Evolutionary conservation across 2,113 vertebrate species (phyloP).

Genomic region (Mesembrinibis cayennensis): DNA sequence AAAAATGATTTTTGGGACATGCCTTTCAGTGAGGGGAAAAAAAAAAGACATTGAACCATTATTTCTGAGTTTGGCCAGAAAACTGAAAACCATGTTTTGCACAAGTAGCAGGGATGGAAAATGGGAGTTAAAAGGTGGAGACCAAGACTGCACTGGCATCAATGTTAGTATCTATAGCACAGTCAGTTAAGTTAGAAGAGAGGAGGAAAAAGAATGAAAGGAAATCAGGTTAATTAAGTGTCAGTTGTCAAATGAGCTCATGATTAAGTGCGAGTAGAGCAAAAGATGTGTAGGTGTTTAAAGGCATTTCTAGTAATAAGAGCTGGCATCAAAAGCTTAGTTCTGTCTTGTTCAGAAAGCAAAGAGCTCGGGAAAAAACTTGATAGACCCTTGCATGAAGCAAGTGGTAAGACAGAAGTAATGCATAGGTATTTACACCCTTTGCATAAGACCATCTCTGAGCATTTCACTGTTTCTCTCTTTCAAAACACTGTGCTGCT

Average conservation of each 20-base stretch:
- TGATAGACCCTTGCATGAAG: neutral
- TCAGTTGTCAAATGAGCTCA: neutral
- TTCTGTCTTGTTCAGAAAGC: neutral
- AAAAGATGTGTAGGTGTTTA: neutral
- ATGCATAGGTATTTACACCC: neutral
- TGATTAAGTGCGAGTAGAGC: neutral
- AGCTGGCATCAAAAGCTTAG: neutral
- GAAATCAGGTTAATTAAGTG: neutral
- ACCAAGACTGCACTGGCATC: neutral
- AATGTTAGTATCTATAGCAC: neutral
- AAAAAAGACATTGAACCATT: neutral
- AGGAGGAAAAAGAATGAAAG: neutral
- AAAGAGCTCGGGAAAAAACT: neutral
- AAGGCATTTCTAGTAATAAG: neutral
- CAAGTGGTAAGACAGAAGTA: neutral
- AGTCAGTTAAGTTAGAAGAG: neutral
- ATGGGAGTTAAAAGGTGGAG: neutral
- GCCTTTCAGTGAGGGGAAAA: neutral
- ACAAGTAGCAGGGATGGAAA: neutral
- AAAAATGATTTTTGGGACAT: neutral
- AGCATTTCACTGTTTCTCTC: neutral
- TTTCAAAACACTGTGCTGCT: neutral
- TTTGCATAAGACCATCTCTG: neutral
- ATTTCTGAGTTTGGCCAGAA: neutral
- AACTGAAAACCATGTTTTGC: neutral